These are phyloP conservation scores for Goniozus legneri DNA, from an alignment of 1,140 invertebrate species.

Conservation along the genomic window DNA sequence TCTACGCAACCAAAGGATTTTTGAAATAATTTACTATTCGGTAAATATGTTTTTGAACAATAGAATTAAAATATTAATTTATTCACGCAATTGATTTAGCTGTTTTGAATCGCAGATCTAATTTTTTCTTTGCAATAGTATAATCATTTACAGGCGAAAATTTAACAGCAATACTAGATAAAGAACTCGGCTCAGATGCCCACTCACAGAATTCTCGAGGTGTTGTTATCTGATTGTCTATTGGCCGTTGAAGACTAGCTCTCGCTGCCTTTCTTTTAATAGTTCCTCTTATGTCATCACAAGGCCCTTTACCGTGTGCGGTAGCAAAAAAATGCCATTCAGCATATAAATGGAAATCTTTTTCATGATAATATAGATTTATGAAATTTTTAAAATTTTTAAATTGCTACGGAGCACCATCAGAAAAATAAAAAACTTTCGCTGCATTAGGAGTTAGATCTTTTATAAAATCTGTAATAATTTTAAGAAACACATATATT, in stretches of 20 bases:
- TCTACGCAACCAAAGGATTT: neutral
- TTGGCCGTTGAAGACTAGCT: neutral
- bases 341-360: too few species aligned
- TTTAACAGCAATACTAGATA: neutral
- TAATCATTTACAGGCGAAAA: neutral
- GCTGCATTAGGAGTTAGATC: neutral
- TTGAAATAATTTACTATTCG: neutral
- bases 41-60: neutral
- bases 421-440: neutral
- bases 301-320: neutral
- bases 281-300: neutral
- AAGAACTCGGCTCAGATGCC: neutral
- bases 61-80: neutral
- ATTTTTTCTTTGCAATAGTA: neutral
- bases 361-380: too few species aligned
- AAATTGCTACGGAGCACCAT: too few species aligned
- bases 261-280: neutral
- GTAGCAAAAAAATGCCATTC: neutral
- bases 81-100: neutral
- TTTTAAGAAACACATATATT: too few species aligned
- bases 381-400: neutral
- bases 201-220: neutral
- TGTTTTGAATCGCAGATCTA: neutral
- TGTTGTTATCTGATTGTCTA: neutral
- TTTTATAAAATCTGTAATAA: slow-evolving; percentile 3